phyloP scores from a whole-genome alignment of 2,888 invertebrate genomes.

The Erebia palarica region DNA sequence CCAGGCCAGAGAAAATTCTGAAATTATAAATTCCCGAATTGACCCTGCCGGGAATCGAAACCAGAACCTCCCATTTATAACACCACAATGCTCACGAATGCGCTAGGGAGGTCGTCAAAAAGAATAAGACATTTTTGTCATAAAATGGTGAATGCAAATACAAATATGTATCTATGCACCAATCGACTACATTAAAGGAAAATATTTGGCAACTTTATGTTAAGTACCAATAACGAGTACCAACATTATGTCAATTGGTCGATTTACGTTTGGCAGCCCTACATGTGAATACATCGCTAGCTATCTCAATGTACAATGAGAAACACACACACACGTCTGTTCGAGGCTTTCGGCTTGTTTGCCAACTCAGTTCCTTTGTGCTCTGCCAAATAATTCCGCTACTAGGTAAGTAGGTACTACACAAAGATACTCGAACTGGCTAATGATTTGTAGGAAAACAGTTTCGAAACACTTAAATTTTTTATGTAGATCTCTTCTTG shows the following conservation, averaged over 20 bases:
- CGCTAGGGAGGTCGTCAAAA: too few species aligned
- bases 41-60: too few species aligned
- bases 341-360: conserved; percentile 23
- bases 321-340: conserved; percentile 21
- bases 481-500: conserved; percentile 3
- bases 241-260: too few species aligned
- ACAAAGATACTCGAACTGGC: conserved; percentile 23
- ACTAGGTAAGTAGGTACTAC: conserved; percentile 15
- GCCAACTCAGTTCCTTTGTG: conserved; percentile 30
- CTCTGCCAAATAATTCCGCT: conserved; percentile 32
- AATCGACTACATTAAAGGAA: neutral
- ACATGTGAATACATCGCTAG: conserved; percentile 14
- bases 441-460: conserved; percentile 27
- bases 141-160: too few species aligned
- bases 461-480: conserved; percentile 14
- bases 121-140: too few species aligned
- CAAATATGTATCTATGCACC: too few species aligned
- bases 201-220: neutral
- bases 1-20: too few species aligned
- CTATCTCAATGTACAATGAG: conserved; percentile 24
- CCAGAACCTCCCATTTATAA: too few species aligned
- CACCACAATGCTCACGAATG: too few species aligned
- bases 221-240: too few species aligned
- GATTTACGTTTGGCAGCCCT: conserved; percentile 1
- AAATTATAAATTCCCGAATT: too few species aligned